phyloP scores from a whole-genome alignment of 2,888 invertebrate species.

The Ariolimax columbianus region DNA sequence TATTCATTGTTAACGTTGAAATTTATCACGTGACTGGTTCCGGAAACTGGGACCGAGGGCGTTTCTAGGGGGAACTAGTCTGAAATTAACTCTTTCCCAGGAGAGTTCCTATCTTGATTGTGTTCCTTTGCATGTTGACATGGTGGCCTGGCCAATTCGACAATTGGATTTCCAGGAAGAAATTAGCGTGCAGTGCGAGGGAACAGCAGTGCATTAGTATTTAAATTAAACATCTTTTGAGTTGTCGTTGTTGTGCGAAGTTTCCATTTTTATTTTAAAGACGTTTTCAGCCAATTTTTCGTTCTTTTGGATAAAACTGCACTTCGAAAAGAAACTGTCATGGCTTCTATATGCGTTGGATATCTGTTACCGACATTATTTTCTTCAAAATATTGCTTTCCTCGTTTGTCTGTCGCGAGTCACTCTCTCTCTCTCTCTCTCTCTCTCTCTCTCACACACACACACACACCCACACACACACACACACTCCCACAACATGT shows the following conservation, averaged over 20 bases:
- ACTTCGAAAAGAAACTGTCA: too few species aligned
- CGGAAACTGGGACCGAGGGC: slow-evolving; percentile 1
- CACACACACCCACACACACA: too few species aligned
- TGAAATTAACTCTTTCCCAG: slow-evolving; percentile 41
- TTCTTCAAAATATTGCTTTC: too few species aligned
- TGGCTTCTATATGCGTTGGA: too few species aligned
- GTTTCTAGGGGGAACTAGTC: background rate
- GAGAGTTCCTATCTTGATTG: slow-evolving; percentile 42
- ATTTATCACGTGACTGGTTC: slow-evolving; percentile 21
- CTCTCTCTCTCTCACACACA: too few species aligned
- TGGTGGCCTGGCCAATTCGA: slow-evolving; percentile 24
- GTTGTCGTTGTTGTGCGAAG: slow-evolving; percentile 25
- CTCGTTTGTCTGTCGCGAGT: too few species aligned
- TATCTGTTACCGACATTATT: too few species aligned
- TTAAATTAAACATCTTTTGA: slow-evolving; percentile 33
- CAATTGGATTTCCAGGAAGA: slow-evolving; percentile 37
- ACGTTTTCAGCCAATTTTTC: background rate
- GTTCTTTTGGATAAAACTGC: too few species aligned
- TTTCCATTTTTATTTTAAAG: background rate
- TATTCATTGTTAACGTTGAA: slow-evolving; percentile 37
- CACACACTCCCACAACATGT: too few species aligned
- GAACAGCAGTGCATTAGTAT: slow-evolving; percentile 25
- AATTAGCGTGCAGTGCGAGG: slow-evolving; percentile 15
- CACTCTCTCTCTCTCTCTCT: too few species aligned
- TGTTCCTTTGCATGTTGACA: slow-evolving; percentile 39